These are phyloP conservation scores for Bufotes viridis DNA, from an alignment of 2,797 vertebrate species.

Conservation along the genomic window DNA sequence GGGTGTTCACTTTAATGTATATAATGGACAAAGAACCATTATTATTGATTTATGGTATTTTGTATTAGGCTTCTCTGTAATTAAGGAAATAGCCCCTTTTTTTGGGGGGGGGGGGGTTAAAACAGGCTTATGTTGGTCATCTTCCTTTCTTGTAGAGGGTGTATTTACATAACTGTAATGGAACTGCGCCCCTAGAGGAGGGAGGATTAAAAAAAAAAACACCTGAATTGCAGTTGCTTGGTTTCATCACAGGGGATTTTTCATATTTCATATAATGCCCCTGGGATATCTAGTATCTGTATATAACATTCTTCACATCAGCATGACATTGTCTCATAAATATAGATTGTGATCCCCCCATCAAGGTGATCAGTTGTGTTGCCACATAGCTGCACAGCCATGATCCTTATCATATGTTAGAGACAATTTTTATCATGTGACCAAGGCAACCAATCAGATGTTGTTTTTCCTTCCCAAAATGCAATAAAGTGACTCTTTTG, in stretches of 20 bases:
- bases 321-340: background rate
- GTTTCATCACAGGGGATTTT: background rate
- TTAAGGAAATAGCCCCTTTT: too few species aligned
- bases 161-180: background rate
- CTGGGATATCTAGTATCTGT: background rate
- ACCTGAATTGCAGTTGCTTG: background rate
- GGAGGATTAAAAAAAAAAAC: background rate
- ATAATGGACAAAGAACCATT: too few species aligned
- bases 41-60: background rate
- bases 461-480: background rate
- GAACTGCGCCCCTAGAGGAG: background rate
- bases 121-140: background rate
- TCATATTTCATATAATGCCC: background rate
- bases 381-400: background rate
- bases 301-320: too few species aligned
- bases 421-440: background rate
- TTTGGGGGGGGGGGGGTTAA: background rate
- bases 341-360: background rate
- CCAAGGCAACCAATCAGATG: background rate
- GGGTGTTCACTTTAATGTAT: too few species aligned
- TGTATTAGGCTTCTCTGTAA: background rate
- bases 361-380: background rate
- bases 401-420: background rate
- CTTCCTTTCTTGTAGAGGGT: too few species aligned
- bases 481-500: background rate